These are phyloP conservation scores for Paraescarpia echinospica DNA, from an alignment of 1,140 invertebrate species.

Conservation along the genomic window DNA sequence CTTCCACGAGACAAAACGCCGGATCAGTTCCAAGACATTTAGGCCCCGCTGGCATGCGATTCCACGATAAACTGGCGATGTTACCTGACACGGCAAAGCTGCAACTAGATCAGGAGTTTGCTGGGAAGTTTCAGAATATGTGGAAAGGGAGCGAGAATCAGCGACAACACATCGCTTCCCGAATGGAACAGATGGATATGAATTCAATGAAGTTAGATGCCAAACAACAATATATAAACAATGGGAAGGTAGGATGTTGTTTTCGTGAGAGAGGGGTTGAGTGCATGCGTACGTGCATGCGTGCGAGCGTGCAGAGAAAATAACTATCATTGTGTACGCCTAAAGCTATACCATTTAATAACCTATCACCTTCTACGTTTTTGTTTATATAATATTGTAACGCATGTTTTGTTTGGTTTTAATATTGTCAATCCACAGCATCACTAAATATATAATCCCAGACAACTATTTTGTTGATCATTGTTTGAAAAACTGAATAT, in stretches of 20 bases:
- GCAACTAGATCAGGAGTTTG: not conserved
- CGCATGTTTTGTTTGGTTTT: too few species aligned
- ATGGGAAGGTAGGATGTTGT: not conserved
- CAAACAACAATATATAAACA: not conserved
- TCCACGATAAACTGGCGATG: not conserved
- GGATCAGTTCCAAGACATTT: not conserved
- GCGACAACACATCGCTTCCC: not conserved
- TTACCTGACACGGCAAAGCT: not conserved
- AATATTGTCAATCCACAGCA: not conserved
- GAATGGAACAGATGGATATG: not conserved
- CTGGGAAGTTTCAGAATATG: not conserved
- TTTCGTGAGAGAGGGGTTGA: not conserved
- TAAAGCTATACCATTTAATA: too few species aligned
- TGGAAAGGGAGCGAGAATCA: not conserved
- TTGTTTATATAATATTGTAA: too few species aligned
- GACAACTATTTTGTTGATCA: not conserved
- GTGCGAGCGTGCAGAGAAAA: not conserved
- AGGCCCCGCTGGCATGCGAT: not conserved
- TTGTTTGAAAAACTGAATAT: not conserved
- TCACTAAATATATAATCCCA: not conserved
- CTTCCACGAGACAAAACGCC: not conserved
- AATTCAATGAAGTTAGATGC: not conserved
- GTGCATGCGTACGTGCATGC: not conserved
- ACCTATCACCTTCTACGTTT: too few species aligned
- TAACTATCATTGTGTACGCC: too few species aligned